A percentile compares a stretch with the other conserved stretches of the same genome.
Evolutionary conservation across 2,797 vertebrate genomes (phyloP).

Genomic region (Mionectes olivaceus): DNA sequence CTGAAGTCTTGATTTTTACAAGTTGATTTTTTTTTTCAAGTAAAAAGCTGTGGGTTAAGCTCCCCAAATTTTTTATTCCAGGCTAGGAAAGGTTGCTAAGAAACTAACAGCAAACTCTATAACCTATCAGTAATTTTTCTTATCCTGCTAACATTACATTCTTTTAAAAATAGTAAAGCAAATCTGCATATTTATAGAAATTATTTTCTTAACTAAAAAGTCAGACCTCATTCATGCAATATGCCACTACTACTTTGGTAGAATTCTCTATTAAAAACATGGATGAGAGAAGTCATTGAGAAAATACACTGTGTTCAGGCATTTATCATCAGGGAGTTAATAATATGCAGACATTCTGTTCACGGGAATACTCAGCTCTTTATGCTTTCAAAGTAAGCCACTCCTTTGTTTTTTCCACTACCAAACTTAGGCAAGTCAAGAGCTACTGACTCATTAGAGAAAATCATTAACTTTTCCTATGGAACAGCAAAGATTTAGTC

Average conservation of each 20-base stretch:
- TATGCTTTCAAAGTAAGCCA: not conserved
- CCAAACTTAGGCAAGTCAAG: constrained; percentile 46
- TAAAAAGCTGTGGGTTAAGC: not conserved
- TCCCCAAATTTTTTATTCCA: not conserved
- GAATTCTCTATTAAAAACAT: not conserved
- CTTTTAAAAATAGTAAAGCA: not conserved
- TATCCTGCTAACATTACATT: not conserved
- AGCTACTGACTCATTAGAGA: constrained; percentile 63
- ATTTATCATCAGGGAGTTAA: not conserved
- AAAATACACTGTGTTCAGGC: not conserved
- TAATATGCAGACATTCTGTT: not conserved
- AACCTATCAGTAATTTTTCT: not conserved
- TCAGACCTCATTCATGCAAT: not conserved
- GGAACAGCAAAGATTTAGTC: constrained; percentile 66
- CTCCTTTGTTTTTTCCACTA: constrained; percentile 43
- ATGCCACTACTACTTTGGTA: not conserved
- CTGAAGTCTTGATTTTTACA: not conserved
- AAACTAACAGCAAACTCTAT: not conserved
- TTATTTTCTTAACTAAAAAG: not conserved
- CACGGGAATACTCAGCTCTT: not conserved
- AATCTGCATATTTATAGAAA: not conserved
- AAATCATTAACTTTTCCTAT: constrained; percentile 55
- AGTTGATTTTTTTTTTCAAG: not conserved
- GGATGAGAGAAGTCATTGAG: not conserved
- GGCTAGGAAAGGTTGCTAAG: not conserved